These are phyloP conservation scores for Aricia agestis DNA, from an alignment of 1,140 invertebrate species.

Conservation along the genomic window DNA sequence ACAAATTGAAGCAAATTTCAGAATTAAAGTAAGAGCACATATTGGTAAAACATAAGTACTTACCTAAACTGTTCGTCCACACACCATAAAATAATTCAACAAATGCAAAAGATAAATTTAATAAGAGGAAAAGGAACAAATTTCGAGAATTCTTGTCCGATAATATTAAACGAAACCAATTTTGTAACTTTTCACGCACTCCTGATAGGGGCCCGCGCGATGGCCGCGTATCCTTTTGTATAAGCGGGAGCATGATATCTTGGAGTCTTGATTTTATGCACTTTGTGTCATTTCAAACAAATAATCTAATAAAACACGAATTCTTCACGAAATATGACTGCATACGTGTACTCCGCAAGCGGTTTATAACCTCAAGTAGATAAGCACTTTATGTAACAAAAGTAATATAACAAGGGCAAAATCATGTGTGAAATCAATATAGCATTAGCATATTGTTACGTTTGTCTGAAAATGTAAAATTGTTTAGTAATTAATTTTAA, in stretches of 20 bases:
- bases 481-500: background rate
- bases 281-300: slow-evolving; percentile 61
- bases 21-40: background rate
- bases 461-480: background rate
- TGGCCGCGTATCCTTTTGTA: slow-evolving; percentile 83
- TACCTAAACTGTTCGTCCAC: slow-evolving; percentile 95
- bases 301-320: slow-evolving; percentile 45
- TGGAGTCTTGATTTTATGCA: slow-evolving; percentile 29
- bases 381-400: background rate
- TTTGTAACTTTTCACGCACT: slow-evolving; percentile 83
- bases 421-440: background rate
- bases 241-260: slow-evolving; percentile 84
- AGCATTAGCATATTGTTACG: background rate
- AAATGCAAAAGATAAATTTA: slow-evolving; percentile 97
- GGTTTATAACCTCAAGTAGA: slow-evolving; percentile 51
- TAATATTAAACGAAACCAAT: slow-evolving; percentile 92
- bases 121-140: slow-evolving; percentile 94
- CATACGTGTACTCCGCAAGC: slow-evolving; percentile 67
- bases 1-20: too few relatives aligned
- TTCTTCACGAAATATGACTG: slow-evolving; percentile 46
- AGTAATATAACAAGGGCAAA: background rate
- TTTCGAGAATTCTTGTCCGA: slow-evolving; percentile 95
- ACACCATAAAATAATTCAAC: slow-evolving; percentile 97
- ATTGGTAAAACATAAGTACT: slow-evolving; percentile 31
- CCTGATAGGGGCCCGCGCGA: slow-evolving; percentile 77